Percentiles rank a stretch among this genome's conserved stretches.
These are phyloP conservation scores for Podotricha telesiphe DNA, from an alignment of 2,888 invertebrate species.

Conservation along the genomic window DNA sequence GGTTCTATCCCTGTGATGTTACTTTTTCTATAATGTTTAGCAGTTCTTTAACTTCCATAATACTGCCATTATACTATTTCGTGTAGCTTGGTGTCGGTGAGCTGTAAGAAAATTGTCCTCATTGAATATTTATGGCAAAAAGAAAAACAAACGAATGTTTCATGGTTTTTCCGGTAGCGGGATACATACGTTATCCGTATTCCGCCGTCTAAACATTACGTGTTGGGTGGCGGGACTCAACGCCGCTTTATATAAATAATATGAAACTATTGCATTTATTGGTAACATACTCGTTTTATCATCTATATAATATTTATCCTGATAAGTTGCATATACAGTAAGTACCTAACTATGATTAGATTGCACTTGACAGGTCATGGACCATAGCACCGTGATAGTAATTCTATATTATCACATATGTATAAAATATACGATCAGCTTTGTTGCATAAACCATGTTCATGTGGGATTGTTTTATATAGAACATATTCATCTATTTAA, in stretches of 20 bases:
- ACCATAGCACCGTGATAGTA: slow-evolving; percentile 25
- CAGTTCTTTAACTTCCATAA: too few relatives aligned
- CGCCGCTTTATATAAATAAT: slow-evolving; percentile 17
- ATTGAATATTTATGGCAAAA: too few relatives aligned
- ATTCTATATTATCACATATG: slow-evolving; percentile 1
- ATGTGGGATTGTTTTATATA: neutral
- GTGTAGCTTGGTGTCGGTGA: too few relatives aligned
- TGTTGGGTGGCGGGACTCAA: too few relatives aligned
- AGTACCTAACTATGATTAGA: slow-evolving; percentile 29
- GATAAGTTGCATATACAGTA: slow-evolving; percentile 42
- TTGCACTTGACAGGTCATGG: slow-evolving; percentile 39
- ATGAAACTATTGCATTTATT: slow-evolving; percentile 28
- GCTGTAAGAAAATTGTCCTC: too few relatives aligned
- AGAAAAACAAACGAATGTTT: too few relatives aligned
- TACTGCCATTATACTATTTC: too few relatives aligned
- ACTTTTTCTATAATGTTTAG: too few relatives aligned
- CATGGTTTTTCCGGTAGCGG: too few relatives aligned
- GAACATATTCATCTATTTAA: neutral
- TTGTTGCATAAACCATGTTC: slow-evolving; percentile 3
- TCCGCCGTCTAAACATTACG: too few relatives aligned
- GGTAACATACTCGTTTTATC: slow-evolving; percentile 41
- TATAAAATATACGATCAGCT: slow-evolving; percentile 10
- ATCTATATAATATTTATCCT: slow-evolving; percentile 49
- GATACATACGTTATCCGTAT: too few relatives aligned
- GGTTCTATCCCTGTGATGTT: too few relatives aligned